Conservation (phyloP, 2,888 invertebrate species). For the Pterostichus niger region DNA sequence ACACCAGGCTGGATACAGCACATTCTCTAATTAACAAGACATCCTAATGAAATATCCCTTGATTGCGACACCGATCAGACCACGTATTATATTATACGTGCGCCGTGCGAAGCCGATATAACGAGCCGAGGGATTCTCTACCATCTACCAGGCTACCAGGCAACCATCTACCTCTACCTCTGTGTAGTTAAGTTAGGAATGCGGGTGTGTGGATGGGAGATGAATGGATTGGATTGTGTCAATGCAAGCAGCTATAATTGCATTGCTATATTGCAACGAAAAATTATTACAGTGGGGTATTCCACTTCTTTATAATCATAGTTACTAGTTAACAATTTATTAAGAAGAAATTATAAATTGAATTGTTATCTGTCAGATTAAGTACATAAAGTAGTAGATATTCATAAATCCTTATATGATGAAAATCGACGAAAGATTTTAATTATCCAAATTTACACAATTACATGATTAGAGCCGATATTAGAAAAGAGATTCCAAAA, state of each 20-base stretch:
- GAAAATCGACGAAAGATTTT: no score
- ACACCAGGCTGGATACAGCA: conserved; percentile 70
- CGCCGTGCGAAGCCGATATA: conserved; percentile 40
- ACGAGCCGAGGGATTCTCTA: conserved; percentile 37
- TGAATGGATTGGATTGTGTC: neutral
- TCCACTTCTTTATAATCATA: no score
- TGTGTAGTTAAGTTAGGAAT: conserved; percentile 4
- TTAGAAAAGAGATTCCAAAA: no score
- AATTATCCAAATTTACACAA: no score
- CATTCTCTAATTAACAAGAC: conserved; percentile 75
- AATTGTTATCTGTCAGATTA: no score
- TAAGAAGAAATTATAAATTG: no score
- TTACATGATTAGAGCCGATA: no score
- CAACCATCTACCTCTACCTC: neutral
- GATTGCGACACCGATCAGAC: conserved; percentile 76
- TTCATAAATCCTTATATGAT: no score
- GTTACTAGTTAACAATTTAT: no score
- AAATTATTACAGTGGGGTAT: neutral
- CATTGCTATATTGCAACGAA: neutral
- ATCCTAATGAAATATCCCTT: conserved; percentile 76
- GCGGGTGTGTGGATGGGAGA: neutral
- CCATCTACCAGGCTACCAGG: neutral
- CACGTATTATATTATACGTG: conserved; percentile 69
- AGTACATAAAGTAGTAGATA: no score
- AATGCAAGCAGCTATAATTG: neutral